A percentile compares a stretch with the other conserved stretches of the same genome.
These are phyloP conservation scores for Oscheius sp. DNA, from an alignment of 2,888 invertebrate genomes.

Conservation along the genomic window DNA sequence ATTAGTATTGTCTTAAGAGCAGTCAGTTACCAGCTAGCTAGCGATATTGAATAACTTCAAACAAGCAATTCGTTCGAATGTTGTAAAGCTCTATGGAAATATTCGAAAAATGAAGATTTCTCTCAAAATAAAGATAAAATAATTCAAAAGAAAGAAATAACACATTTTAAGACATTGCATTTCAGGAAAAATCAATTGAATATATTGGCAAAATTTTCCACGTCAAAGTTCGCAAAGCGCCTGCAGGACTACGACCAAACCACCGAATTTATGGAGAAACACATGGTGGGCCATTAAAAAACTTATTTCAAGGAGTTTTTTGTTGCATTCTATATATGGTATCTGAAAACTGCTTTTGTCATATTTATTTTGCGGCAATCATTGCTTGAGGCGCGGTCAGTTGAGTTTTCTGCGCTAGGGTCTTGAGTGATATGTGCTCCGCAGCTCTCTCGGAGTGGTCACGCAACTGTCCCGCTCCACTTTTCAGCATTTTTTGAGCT, in stretches of 20 bases:
- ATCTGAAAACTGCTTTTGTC: constrained; percentile 7
- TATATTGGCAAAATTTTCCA: constrained; percentile 9
- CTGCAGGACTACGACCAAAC: not conserved
- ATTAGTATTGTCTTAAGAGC: too few species aligned
- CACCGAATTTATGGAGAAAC: constrained; percentile 21
- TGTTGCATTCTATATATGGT: not conserved
- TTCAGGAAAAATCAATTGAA: constrained; percentile 7
- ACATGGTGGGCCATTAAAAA: not conserved
- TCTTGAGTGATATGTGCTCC: constrained; percentile 28
- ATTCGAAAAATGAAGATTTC: too few species aligned
- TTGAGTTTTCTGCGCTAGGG: constrained; percentile 21
- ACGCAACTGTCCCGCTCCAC: constrained; percentile 25
- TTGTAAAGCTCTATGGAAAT: too few species aligned
- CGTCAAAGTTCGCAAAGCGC: constrained; percentile 5
- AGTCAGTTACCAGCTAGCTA: too few species aligned
- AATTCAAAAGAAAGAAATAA: too few species aligned
- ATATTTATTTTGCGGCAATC: constrained; percentile 19
- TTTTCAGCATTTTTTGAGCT: constrained; percentile 23
- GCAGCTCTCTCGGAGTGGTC: constrained; percentile 26
- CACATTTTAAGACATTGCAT: too few species aligned
- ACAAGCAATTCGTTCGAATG: too few species aligned
- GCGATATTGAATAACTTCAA: too few species aligned
- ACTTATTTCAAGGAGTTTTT: not conserved
- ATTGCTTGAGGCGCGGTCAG: constrained; percentile 26
- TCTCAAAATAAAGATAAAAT: too few species aligned